Evolutionary conservation across 2,888 invertebrate genomes (phyloP).

Genomic region (Lamellibrachia satsuma): DNA sequence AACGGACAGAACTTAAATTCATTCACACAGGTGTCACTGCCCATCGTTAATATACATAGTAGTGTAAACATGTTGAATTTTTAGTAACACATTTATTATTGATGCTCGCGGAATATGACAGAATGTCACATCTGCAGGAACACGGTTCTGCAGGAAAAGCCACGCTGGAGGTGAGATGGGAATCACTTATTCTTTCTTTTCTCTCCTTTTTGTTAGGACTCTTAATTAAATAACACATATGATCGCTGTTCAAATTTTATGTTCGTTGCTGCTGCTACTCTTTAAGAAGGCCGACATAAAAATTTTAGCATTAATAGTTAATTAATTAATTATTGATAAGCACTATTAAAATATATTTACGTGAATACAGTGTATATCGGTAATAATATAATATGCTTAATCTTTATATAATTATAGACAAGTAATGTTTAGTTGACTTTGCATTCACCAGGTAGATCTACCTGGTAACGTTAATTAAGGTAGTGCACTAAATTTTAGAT

Average conservation of each 20-base stretch:
- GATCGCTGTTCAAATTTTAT: neutral
- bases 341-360: neutral
- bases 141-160: neutral
- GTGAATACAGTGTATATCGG: neutral
- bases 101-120: neutral
- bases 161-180: neutral
- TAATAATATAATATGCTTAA: too few relatives aligned
- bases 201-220: neutral
- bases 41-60: neutral
- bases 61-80: neutral
- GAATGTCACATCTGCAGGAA: neutral
- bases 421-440: neutral
- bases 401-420: neutral
- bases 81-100: neutral
- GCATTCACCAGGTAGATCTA: neutral
- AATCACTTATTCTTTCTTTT: neutral
- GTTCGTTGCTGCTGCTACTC: neutral
- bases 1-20: neutral
- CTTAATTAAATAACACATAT: neutral
- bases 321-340: neutral
- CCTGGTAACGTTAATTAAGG: neutral
- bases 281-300: neutral
- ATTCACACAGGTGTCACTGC: neutral
- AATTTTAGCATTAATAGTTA: neutral
- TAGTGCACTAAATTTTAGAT: neutral